phyloP scores from a whole-genome alignment of 2,113 vertebrate species.

The Gymnocephalus cernua region DNA sequence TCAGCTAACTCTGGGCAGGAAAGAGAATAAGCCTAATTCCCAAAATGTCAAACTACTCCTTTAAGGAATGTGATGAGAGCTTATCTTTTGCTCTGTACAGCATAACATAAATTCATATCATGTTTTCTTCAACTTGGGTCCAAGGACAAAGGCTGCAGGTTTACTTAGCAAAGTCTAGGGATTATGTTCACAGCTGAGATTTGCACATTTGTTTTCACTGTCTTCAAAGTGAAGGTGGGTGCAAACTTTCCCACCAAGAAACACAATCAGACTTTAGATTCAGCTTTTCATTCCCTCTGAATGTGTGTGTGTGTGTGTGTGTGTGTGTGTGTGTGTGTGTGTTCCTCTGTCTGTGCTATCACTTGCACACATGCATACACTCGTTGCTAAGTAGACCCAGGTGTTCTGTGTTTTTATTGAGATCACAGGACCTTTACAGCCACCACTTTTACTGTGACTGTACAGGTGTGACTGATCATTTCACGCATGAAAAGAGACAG shows the following conservation, averaged over 20 bases:
- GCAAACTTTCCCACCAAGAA: constrained; percentile 56
- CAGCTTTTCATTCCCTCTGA: constrained; percentile 39
- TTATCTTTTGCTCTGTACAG: constrained; percentile 24
- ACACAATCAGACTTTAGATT: constrained; percentile 42
- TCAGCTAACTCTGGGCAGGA: neutral
- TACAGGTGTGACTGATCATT: constrained; percentile 65
- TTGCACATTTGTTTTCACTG: constrained; percentile 57
- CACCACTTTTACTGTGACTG: constrained; percentile 58
- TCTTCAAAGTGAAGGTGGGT: constrained; percentile 52
- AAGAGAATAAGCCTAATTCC: neutral
- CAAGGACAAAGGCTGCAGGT: constrained; percentile 29
- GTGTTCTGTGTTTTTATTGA: constrained; percentile 71
- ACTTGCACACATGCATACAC: constrained; percentile 21
- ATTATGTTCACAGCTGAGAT: constrained; percentile 58
- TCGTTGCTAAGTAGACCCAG: constrained; percentile 69
- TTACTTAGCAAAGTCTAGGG: constrained; percentile 35
- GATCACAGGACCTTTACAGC: constrained; percentile 58
- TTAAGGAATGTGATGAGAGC: constrained; percentile 8
- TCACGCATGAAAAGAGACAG: constrained; percentile 50
- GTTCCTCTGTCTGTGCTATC: constrained; percentile 4
- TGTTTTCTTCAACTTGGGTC: constrained; percentile 13
- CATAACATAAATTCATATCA: constrained; percentile 13
- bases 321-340: constrained; percentile 16
- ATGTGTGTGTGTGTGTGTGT: constrained; percentile 11
- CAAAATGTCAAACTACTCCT: neutral